Conservation (phyloP, 2,113 vertebrate species). For the Psittacula cyanocephala region DNA sequence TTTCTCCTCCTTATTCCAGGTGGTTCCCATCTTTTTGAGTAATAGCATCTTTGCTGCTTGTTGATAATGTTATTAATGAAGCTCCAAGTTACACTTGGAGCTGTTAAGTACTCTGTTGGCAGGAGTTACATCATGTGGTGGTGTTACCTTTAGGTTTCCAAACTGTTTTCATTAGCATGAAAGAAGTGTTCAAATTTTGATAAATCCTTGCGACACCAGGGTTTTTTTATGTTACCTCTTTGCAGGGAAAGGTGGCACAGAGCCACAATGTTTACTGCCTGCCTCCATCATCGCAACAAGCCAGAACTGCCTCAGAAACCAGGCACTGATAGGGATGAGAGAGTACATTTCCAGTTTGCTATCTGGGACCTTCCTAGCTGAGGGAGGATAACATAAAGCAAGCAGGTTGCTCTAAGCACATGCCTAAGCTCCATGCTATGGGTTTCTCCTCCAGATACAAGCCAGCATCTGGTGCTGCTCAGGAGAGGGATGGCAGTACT, state of each 20-base stretch:
- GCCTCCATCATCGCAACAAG: background rate
- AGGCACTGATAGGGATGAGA: background rate
- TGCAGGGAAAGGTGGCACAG: background rate
- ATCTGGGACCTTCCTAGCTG: background rate
- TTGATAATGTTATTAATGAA: background rate
- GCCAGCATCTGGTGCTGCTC: background rate
- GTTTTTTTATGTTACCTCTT: background rate
- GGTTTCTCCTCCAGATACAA: background rate
- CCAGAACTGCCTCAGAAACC: background rate
- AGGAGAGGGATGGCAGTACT: background rate
- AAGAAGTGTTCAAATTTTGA: background rate
- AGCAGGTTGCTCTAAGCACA: background rate
- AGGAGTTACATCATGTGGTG: background rate
- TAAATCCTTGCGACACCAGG: background rate
- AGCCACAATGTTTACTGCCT: background rate
- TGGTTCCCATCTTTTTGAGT: background rate
- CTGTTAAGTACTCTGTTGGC: background rate
- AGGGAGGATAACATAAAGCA: background rate
- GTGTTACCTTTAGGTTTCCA: background rate
- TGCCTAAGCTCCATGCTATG: background rate
- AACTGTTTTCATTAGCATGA: background rate
- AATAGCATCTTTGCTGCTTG: background rate
- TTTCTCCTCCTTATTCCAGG: background rate
- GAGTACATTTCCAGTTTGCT: background rate
- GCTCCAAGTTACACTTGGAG: background rate